phyloP scores from a whole-genome alignment of 2,888 invertebrate genomes.

The Morpho achilles region DNA sequence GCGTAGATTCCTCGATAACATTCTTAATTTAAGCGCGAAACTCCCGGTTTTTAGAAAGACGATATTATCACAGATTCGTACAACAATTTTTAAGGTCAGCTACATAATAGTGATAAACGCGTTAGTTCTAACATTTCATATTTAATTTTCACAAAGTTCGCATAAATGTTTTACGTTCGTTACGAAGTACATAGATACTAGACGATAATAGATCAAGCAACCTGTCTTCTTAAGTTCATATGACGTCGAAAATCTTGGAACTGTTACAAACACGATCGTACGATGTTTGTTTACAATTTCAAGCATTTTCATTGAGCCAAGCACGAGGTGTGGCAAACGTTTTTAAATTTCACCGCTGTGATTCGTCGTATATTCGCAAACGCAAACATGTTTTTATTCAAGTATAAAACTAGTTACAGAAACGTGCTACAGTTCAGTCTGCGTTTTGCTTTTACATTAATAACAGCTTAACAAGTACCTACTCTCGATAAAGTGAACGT shows the following conservation, averaged over 20 bases:
- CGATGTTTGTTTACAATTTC: conserved; percentile 59
- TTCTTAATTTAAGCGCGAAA: too few relatives aligned
- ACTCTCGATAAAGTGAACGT: conserved; percentile 10
- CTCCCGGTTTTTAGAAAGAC: too few relatives aligned
- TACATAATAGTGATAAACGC: too few relatives aligned
- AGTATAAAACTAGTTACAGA: conserved; percentile 42
- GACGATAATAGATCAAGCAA: conserved; percentile 9
- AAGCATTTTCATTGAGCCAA: conserved; percentile 39
- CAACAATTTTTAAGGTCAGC: too few relatives aligned
- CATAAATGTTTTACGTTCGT: not conserved
- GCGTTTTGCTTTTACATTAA: conserved; percentile 28
- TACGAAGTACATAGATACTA: not conserved
- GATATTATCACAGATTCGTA: too few relatives aligned
- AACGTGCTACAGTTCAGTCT: conserved; percentile 30
- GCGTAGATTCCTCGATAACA: too few relatives aligned
- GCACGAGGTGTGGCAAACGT: conserved; percentile 48
- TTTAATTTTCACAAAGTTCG: not conserved
- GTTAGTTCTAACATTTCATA: too few relatives aligned
- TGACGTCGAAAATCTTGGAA: conserved; percentile 34
- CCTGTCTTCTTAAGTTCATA: conserved; percentile 6
- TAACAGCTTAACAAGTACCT: too few relatives aligned
- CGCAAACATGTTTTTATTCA: conserved; percentile 55
- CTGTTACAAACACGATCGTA: conserved; percentile 50
- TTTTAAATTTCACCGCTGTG: conserved; percentile 22
- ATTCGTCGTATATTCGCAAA: conserved; percentile 26